These are phyloP conservation scores for Cotesia congregata DNA, from an alignment of 2,888 invertebrate genomes.

Conservation along the genomic window DNA sequence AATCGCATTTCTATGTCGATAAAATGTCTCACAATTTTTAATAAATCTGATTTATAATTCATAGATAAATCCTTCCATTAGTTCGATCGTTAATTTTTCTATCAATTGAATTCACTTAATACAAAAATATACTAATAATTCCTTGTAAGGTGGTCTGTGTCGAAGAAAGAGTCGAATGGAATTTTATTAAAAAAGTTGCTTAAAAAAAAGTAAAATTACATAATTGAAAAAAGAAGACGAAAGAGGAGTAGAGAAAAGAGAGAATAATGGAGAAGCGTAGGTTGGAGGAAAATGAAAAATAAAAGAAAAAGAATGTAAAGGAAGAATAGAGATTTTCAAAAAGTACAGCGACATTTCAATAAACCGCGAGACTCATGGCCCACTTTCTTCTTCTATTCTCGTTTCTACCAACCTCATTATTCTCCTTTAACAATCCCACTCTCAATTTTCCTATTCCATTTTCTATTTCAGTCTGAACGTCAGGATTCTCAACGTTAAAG, in stretches of 20 bases:
- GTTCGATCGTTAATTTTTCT: not conserved
- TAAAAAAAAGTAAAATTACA: not conserved
- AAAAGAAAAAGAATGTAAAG: constrained; percentile 42
- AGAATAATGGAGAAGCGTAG: constrained; percentile 5
- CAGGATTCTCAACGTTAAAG: constrained; percentile 45
- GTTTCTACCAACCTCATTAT: constrained; percentile 42
- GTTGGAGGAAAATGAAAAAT: constrained; percentile 29
- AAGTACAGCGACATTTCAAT: constrained; percentile 58
- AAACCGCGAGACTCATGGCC: constrained; percentile 61
- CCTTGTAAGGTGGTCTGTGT: not conserved
- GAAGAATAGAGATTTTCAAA: constrained; percentile 37
- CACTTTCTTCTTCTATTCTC: constrained; percentile 50
- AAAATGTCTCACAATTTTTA: too few relatives aligned
- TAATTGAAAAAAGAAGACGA: constrained; percentile 5
- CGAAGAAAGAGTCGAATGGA: not conserved
- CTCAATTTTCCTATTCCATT: constrained; percentile 40
- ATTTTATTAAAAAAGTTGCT: not conserved
- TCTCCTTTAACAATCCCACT: constrained; percentile 38
- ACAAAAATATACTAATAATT: not conserved
- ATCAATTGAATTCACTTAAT: not conserved
- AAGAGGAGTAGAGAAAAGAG: not conserved
- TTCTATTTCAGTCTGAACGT: constrained; percentile 14
- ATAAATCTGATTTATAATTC: too few relatives aligned
- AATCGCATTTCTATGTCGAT: too few relatives aligned
- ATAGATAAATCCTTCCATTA: too few relatives aligned